Evolutionary conservation across 2,888 invertebrate species (phyloP), one percentile per base, ranked within the genome.

Genomic region (Cataglyphis cursor): DNA sequence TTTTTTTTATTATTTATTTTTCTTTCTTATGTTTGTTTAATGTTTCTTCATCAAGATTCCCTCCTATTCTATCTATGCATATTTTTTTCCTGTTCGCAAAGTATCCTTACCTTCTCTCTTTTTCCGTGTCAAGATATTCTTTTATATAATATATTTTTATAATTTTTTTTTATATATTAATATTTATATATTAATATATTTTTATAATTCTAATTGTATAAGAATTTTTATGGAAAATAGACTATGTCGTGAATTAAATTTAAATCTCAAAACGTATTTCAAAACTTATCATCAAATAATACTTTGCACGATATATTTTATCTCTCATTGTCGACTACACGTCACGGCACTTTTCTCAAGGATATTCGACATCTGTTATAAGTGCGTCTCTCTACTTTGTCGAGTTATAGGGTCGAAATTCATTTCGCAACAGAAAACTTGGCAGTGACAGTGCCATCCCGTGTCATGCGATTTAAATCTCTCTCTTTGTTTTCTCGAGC

Each of bases 361-460:
- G 35, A 28, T 15, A 80, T 80, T 80, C 68, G 78, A 78, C 59
- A 8, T 78, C 59, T 80, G 44, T 68, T 59, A 66, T 57, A 76
- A 66, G n/a, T 31, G 44, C 59, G 28, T 68, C 35, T 68, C 48
- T 44, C 66, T 48, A 41, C 68, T 68, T 80, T 80, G 78, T 61
- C 68, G 35, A 44, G 78, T 61, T 35, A 24, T 59, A 78, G 18
- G 31, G 28, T 66, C 24, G 75, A 84, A 86, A 88, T 87, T 88
- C 84, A 88, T 88, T 86, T 88, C 44, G 62, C 86, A 24, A 74
- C 86, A 82, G 88, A 83, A n/a, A 82, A 76, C 57, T 87, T 88
- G 88, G 68, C 73, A 81, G 82, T 64, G 76, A 83, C 76, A 70
- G 41, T 38, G 28, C 24, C 72, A 48, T 62, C 31, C 81, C 80